phyloP scores from a whole-genome alignment of 2,113 vertebrate genomes.

The Chloropsis cyanopogon region DNA sequence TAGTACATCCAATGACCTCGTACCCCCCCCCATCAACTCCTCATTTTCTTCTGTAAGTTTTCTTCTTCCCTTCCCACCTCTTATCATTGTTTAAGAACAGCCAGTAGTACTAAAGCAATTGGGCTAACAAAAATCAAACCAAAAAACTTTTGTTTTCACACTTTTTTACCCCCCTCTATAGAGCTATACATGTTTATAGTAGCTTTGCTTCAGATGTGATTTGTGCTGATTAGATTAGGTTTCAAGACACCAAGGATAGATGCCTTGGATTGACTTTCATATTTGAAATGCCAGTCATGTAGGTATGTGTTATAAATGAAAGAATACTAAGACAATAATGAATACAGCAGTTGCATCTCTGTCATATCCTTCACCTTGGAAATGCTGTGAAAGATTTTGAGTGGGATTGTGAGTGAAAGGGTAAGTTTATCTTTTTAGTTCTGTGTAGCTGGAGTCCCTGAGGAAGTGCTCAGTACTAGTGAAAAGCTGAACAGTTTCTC shows the following conservation, averaged over 20 bases:
- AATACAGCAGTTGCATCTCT: constrained; percentile 11
- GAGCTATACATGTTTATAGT: not conserved
- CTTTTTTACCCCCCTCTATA: too few relatives aligned
- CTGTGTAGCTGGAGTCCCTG: not conserved
- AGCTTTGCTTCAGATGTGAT: not conserved
- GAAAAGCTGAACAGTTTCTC: constrained; percentile 25
- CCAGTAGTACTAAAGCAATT: not conserved
- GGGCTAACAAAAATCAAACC: not conserved
- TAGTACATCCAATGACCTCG: not conserved
- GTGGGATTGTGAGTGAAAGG: not conserved
- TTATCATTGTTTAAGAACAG: not conserved
- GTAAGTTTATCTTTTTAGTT: constrained; percentile 47
- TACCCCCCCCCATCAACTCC: not conserved
- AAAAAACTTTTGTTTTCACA: not conserved
- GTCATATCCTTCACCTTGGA: not conserved
- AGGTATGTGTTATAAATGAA: not conserved
- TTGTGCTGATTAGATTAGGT: not conserved
- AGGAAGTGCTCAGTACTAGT: constrained; percentile 1
- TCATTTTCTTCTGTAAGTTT: not conserved
- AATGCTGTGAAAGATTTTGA: constrained; percentile 14
- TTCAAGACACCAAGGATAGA: not conserved
- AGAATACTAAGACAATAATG: not conserved
- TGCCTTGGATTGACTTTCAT: not conserved
- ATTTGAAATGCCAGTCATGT: constrained; percentile 9
- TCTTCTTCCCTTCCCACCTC: not conserved